A percentile compares a stretch with the other conserved stretches of the same genome.
Evolutionary conservation across 2,113 vertebrate genomes (phyloP).

Genomic region (Petrocephalus microphthalmus): DNA sequence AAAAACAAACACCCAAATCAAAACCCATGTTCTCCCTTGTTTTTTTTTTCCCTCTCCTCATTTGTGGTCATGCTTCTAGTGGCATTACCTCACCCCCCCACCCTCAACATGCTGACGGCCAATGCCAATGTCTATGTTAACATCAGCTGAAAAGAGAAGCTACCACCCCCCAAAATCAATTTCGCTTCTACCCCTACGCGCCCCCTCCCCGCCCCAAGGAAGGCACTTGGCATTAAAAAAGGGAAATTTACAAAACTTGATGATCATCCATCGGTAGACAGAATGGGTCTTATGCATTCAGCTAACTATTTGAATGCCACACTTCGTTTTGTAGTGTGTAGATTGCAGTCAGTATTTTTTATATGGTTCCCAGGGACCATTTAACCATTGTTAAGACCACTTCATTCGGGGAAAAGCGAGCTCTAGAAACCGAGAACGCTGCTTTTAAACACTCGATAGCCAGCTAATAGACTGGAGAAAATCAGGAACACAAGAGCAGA

Average conservation of each 20-base stretch:
- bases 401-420: neutral
- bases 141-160: neutral
- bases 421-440: neutral
- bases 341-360: neutral
- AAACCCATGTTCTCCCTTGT: neutral
- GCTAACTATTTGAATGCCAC: neutral
- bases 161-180: neutral
- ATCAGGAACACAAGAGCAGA: neutral
- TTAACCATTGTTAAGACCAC: neutral
- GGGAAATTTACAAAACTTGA: neutral
- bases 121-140: neutral
- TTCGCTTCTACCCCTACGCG: neutral
- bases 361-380: neutral
- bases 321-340: neutral
- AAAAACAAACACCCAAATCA: slow-evolving; percentile 26
- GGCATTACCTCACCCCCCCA: neutral
- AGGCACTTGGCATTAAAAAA: neutral
- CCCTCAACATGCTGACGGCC: neutral
- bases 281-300: neutral
- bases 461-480: neutral
- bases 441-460: slow-evolving; percentile 1
- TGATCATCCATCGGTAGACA: neutral
- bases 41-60: too few species aligned
- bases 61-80: neutral
- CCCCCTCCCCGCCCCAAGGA: neutral